phyloP scores from a whole-genome alignment of 2,797 vertebrate genomes.

The Gephyroberyx darwinii region DNA sequence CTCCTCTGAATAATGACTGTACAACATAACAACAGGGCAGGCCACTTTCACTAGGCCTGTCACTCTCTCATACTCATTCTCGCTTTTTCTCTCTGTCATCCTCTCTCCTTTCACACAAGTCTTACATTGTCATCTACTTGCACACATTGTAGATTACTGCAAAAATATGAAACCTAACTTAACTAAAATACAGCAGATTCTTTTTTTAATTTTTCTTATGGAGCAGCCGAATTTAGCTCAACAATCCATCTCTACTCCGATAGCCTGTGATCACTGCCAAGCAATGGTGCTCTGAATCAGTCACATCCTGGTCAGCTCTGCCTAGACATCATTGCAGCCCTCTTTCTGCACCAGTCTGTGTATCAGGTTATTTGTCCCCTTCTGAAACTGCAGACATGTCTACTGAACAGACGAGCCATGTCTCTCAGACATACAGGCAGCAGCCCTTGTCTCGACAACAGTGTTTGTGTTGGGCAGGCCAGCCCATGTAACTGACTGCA shows the following conservation, averaged over 20 bases:
- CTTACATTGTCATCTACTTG: slow-evolving; percentile 31
- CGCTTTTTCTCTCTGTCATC: slow-evolving; percentile 10
- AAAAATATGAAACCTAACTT: slow-evolving; percentile 30
- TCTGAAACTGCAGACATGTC: slow-evolving; percentile 25
- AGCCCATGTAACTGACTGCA: slow-evolving; percentile 44
- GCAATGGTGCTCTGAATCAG: slow-evolving; percentile 12
- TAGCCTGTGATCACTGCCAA: neutral
- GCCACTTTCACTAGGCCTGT: slow-evolving; percentile 25
- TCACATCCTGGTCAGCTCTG: slow-evolving; percentile 2
- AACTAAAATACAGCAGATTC: slow-evolving; percentile 4
- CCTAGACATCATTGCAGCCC: neutral
- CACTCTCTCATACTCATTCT: slow-evolving; percentile 22
- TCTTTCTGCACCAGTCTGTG: neutral
- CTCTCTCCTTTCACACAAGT: slow-evolving; percentile 25
- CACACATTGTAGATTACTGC: slow-evolving; percentile 23
- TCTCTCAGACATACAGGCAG: slow-evolving; percentile 22
- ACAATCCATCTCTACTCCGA: neutral
- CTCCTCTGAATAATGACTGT: slow-evolving; percentile 61
- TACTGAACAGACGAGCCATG: slow-evolving; percentile 24
- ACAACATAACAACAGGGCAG: slow-evolving; percentile 38
- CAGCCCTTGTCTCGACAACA: slow-evolving; percentile 20
- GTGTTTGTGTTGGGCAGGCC: slow-evolving; percentile 21
- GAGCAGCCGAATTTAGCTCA: neutral
- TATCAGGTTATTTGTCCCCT: slow-evolving; percentile 21
- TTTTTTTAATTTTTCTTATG: neutral